phyloP scores from a whole-genome alignment of 2,888 invertebrate species.

The Linnaemya tessellans region DNA sequence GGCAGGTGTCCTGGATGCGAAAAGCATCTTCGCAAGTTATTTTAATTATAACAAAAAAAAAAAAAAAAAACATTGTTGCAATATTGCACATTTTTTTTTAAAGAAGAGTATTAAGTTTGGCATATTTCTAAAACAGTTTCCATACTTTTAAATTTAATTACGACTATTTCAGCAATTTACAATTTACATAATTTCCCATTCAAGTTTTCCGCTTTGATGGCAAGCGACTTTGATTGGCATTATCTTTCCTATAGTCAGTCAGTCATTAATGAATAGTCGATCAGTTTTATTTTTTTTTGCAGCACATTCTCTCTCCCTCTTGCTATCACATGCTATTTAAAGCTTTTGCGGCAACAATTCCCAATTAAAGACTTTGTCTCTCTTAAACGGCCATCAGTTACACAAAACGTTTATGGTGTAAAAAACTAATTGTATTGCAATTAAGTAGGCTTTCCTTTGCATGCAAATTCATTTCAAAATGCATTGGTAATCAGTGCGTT shows the following conservation, averaged over 20 bases:
- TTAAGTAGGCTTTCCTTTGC: slow-evolving; percentile 40
- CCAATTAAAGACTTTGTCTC: slow-evolving; percentile 41
- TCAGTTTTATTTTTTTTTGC: background rate
- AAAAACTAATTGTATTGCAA: slow-evolving; percentile 51
- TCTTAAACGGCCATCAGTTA: slow-evolving; percentile 25
- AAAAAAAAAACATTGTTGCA: background rate
- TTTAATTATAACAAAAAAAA: background rate
- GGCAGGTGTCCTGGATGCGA: background rate
- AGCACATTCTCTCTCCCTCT: background rate
- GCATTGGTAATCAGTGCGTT: background rate
- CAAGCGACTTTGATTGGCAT: slow-evolving; percentile 30
- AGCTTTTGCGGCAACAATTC: slow-evolving; percentile 42
- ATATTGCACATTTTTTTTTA: background rate
- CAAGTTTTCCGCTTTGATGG: slow-evolving; percentile 32
- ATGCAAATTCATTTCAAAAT: slow-evolving; percentile 14
- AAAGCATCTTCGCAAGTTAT: background rate
- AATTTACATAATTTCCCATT: slow-evolving; percentile 33
- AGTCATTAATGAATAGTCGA: background rate
- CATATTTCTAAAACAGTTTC: background rate
- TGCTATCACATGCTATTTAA: background rate
- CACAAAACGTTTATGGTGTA: slow-evolving; percentile 42
- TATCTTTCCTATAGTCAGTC: slow-evolving; percentile 1
- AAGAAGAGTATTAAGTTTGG: too few species aligned
- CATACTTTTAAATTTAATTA: background rate
- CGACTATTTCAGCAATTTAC: slow-evolving; percentile 27